Base-by-base conservation (phyloP, 2,888 invertebrate genomes). In the Operophtera brumata region DNA sequence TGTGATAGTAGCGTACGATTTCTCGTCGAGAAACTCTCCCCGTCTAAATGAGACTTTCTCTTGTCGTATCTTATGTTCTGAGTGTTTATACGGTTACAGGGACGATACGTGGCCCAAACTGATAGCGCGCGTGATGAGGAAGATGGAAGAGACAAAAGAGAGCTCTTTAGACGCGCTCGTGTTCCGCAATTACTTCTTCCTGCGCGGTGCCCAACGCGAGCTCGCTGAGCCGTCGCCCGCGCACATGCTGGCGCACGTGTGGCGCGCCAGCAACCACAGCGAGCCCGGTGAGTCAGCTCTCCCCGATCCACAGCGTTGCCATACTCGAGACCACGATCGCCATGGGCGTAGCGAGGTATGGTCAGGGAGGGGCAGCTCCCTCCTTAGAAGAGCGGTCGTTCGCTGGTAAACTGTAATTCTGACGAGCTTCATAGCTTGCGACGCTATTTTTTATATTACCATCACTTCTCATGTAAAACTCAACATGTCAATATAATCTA, bases 241-340 rank as follows among this genome's bases (percentile, higher is more conserved):
- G 30, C 55, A 46, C 9, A 50, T 57, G 11, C 30, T 62, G 25
- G 56, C 60, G 6, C 60, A 53, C 30, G 45, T 58, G n/a, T 60
- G 60, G 60, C 56, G 62, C n/a, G 32, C 51, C 2, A 40, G 10
- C 11, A 6, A 9, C 2, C 58, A 51, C 6, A 56, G 46, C 20
- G 53, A 50, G 10, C 13, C 40, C 4, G 50, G 59, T 53, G 34
- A 12, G 42, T 20, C 9, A 4, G 8, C 20, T 2, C 9, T 0
- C 12, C 12, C 7, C 2, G 6, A 11, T 8, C 12, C 14, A 5
- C 37, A n/a, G n/a, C n/a, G n/a, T n/a, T n/a, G n/a, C n/a, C n/a
- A n/a, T n/a, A n/a, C n/a, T n/a, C n/a, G n/a, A n/a, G n/a, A n/a
- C n/a, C n/a, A n/a, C n/a, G n/a, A n/a, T n/a, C n/a, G n/a, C n/a